Base-by-base conservation (phyloP, 92 coral and sea anemone genomes). In the Epizoanthus stellaris region DNA sequence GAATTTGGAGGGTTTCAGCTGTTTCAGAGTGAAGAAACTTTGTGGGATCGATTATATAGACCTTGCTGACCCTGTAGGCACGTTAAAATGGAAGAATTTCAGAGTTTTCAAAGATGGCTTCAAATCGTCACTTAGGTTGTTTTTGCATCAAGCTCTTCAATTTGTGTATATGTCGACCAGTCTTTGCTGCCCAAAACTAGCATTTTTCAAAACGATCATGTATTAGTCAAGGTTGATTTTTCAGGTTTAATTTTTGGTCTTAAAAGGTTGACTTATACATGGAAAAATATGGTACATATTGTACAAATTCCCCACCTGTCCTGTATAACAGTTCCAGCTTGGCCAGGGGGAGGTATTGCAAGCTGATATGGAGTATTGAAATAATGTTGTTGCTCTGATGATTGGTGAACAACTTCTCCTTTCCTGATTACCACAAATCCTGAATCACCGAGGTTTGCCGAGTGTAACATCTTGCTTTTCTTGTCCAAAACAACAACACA, bases 291-390 rank as follows among this genome's bases (percentile, higher is more conserved):
- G n/a, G 16, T 2, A 69, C 43, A 21, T 20, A 20, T 49, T n/a
- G n/a, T n/a, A n/a, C n/a, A n/a, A 38, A 40, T 36, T 2, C 10
- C 40, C 39, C 4, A 96, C 98, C 94, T 96, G 91, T 96, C 98
- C 87, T 96, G 96, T 84, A 96, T 96, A 25, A 94, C 95, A 80
- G 91, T 80, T 5, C 98, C 98, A 53, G 90, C 98, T 63, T 96
- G 98, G 59, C 93, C 98, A 34, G 98, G 98, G 13, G 98, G 98
- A 68, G 98, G 98, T 25, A 96, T 89, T 6, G 98, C 98, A 34
- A 96, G 93, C 66, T 96, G 98, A 72, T 92, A 96, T 34, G 98
- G 98, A 47, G 98, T 94, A 54, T 96, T 96, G 73, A 96, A 96
- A 85, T 96, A 96, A 72, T 96, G 98, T 38, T 96, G 98, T 62